A percentile compares a stretch with the other conserved stretches of the same genome.
These are phyloP conservation scores for Diorhabda carinulata DNA, from an alignment of 1,140 invertebrate species.

Conservation along the genomic window DNA sequence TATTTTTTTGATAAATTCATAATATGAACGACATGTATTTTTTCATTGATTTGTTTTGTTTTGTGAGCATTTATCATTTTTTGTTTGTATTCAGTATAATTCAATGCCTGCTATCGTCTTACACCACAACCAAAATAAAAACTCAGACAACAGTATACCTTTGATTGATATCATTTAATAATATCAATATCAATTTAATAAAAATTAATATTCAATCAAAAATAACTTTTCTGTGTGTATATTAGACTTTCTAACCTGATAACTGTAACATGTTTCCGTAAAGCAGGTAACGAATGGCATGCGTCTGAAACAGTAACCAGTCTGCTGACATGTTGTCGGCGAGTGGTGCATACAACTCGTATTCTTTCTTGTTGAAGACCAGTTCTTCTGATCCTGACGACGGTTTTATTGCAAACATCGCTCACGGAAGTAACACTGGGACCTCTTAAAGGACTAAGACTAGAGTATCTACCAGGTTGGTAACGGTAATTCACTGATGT, in stretches of 20 bases:
- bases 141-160: no score
- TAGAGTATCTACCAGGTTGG: constrained; percentile 24
- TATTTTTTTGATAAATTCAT: no score
- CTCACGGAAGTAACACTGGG: constrained; percentile 24
- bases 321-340: constrained; percentile 44
- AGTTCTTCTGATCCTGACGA: constrained; percentile 43
- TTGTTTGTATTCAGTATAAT: no score
- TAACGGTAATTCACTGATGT: constrained; percentile 20
- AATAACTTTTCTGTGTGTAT: not conserved
- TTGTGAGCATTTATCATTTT: no score
- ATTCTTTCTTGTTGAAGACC: constrained; percentile 42
- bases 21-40: no score
- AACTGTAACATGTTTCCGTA: constrained; percentile 46
- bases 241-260: constrained; percentile 38
- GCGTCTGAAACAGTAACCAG: constrained; percentile 45
- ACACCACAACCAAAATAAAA: no score
- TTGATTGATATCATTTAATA: no score
- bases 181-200: no score
- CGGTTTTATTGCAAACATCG: constrained; percentile 39
- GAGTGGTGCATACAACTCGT: constrained; percentile 46
- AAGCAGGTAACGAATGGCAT: constrained; percentile 38
- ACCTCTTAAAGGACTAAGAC: constrained; percentile 25
- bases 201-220: no score
- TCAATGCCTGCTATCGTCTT: no score
- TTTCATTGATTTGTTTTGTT: no score